A percentile compares a stretch with the other conserved stretches of the same genome.
phyloP scores from a whole-genome alignment of 2,888 invertebrate genomes.

The Tipula helvola region DNA sequence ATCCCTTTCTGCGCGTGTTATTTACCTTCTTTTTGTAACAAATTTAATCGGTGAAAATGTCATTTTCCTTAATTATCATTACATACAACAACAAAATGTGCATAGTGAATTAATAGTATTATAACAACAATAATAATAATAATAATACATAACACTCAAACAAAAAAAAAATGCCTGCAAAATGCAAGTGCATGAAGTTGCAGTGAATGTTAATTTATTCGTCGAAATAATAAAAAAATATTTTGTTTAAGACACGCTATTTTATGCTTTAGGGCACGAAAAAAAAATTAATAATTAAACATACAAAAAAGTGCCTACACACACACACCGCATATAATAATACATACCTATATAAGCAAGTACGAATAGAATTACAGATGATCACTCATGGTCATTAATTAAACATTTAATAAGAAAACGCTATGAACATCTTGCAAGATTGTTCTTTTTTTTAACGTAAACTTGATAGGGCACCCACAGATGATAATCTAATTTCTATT shows the following conservation, averaged over 20 bases:
- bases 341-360: too few relatives aligned
- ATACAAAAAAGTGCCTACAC: background rate
- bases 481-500: background rate
- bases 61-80: background rate
- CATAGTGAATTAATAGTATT: background rate
- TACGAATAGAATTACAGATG: background rate
- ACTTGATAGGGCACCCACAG: background rate
- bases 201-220: background rate
- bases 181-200: constrained; percentile 4
- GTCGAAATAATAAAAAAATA: background rate
- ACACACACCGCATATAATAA: background rate
- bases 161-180: background rate
- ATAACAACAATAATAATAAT: background rate
- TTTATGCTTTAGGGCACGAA: background rate
- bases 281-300: background rate
- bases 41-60: background rate
- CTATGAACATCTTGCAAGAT: background rate
- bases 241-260: background rate
- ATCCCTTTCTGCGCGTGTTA: background rate
- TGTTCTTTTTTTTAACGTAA: background rate
- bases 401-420: background rate
- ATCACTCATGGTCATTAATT: background rate
- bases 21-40: background rate
- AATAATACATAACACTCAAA: background rate
- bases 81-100: background rate